A percentile compares a stretch with the other conserved stretches of the same genome.
Conservation (phyloP, 1,140 invertebrate species). For the Lepeophtheirus salmonis region DNA sequence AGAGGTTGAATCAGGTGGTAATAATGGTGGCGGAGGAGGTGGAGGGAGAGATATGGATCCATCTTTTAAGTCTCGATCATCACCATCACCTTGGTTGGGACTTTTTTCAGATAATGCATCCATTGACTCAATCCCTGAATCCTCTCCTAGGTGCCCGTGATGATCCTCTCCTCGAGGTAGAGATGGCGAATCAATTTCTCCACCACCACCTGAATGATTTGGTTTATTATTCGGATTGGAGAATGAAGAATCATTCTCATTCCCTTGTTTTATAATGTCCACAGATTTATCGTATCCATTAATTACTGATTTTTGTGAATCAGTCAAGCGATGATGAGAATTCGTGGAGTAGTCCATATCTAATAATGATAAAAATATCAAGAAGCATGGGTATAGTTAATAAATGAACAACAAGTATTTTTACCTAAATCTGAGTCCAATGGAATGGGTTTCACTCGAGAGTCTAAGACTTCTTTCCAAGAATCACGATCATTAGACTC, state of each 20-base stretch:
- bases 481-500: neutral
- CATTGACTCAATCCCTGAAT: slow-evolving; percentile 80
- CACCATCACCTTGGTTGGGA: slow-evolving; percentile 48
- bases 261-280: too few relatives aligned
- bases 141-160: slow-evolving; percentile 42
- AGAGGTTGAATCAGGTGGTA: neutral
- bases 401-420: too few relatives aligned
- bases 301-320: neutral
- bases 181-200: too few relatives aligned
- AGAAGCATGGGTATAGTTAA: neutral
- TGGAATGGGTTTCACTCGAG: neutral
- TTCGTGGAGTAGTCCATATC: neutral
- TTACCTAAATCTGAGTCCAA: neutral
- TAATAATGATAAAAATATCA: neutral
- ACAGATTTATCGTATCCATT: neutral
- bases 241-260: too few relatives aligned
- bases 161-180: neutral
- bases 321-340: neutral
- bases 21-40: neutral
- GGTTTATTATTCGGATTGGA: neutral
- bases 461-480: neutral
- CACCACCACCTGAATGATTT: neutral
- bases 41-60: neutral
- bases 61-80: neutral
- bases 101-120: slow-evolving; percentile 76